phyloP scores from a whole-genome alignment of 2,888 invertebrate genomes.

The Drosophila gaucha region DNA sequence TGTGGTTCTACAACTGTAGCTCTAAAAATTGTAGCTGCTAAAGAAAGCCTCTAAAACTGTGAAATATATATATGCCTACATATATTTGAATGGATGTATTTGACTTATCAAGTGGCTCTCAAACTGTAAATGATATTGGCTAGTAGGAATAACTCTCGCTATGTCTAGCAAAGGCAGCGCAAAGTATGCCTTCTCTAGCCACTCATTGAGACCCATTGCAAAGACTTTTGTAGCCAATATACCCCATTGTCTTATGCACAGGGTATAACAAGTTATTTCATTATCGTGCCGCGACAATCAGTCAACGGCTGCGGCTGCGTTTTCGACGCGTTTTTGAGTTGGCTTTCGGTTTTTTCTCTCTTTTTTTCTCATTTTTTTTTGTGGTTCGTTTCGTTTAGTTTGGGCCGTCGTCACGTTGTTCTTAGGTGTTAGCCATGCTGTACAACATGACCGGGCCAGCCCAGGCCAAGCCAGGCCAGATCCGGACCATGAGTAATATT shows the following conservation, averaged over 20 bases:
- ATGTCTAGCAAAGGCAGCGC: no score
- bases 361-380: slow-evolving; percentile 3
- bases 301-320: slow-evolving; percentile 63
- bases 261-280: slow-evolving; percentile 60
- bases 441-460: slow-evolving; percentile 60
- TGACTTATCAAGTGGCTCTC: neutral
- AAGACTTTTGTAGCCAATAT: neutral
- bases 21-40: no score
- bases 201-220: neutral
- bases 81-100: no score
- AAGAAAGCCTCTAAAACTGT: neutral
- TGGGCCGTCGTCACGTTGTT: slow-evolving; percentile 73
- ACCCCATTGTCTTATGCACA: neutral
- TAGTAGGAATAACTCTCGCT: no score
- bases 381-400: slow-evolving; percentile 24
- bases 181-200: no score
- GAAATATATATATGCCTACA: neutral
- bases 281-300: slow-evolving; percentile 75
- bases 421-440: slow-evolving; percentile 76
- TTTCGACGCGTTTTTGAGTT: slow-evolving; percentile 46
- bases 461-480: slow-evolving; percentile 4
- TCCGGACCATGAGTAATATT: slow-evolving; percentile 71
- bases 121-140: neutral
- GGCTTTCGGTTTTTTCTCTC: slow-evolving; percentile 12
- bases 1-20: neutral